Base-by-base conservation (phyloP, 2,888 invertebrate species). In the Parnassius mnemosyne region DNA sequence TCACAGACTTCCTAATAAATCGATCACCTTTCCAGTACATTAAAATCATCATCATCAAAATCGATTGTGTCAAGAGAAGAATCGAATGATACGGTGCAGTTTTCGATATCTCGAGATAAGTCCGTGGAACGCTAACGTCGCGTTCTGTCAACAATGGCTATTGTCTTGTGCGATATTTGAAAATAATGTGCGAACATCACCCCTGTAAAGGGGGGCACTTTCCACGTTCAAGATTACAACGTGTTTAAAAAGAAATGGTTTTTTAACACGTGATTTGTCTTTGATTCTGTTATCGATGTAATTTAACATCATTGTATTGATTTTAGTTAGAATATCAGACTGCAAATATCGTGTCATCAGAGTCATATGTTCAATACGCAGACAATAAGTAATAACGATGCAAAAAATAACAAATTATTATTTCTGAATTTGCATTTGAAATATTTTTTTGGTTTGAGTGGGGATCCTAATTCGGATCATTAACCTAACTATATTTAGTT, bases 81-180 rank as follows among this genome's bases (percentile, higher is more conserved):
- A 80, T 82, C 72, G 79, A 71, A 57, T 73, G 76, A 73, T 71
- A 71, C 73, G 69, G 66, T 67, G 77, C 78, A 72, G 75, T 79
- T 80, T 80, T 75, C 64, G 74, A 77, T 78, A 80, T 79, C 78
- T 76, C 72, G 66, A 67, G 70, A 69, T 69, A 66, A 63, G 63
- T 67, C 65, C 69, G 65, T 73, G 72, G 77, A 77, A 77, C 72
- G 85, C 86, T 86, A 85, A 86, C 80, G 72, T 67, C 66, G 70
- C 72, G 77, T 73, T 79, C 78, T 77, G 80, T 81, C 81, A 85
- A 89, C 88, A 89, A 88, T 84, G 75, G 76, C 79, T 79, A 89
- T 89, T 89, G 88, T 89, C 75, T 81, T 70, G 64, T 59, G 16
- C 61, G 65, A 69, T 85, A 83, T 87, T 87, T 87, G 83, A 82